Base-by-base conservation (phyloP, 2,113 vertebrate species). In the Rhipidura dahli region DNA sequence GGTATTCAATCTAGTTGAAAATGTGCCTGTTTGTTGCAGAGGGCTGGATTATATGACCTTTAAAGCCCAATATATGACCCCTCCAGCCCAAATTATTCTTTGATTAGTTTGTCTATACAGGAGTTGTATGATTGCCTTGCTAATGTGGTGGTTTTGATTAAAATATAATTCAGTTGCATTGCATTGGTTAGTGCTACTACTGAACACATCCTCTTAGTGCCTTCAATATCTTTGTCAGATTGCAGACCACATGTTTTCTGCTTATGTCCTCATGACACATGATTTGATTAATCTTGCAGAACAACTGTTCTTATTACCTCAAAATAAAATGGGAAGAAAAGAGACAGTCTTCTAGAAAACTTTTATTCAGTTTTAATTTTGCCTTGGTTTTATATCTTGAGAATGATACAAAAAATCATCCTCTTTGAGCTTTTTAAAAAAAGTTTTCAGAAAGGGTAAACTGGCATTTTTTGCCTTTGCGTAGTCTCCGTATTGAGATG, bases 141-240 rank as follows among this genome's bases (percentile, higher is more conserved):
- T 65, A 28, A 26, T 13, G 23, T 42, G 39, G 6, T 76, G 13
- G 2, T 28, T 93, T 90, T 64, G 5, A 3, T 88, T 56, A 77
- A 80, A 83, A 69, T 40, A 20, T 10, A n/a, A 10, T 39, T 69
- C 14, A 39, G 15, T 31, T 84, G 14, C 11, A 8, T 61, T 73
- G 60, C 31, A 10, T 37, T 39, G 10, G 21, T 53, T 54, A 40
- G 10, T 0, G 0, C 66, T 2, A 2, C 28, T 60, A 7, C 6
- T 61, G 28, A 17, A 35, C 4, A 10, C 5, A 1, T 45, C 83
- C 24, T 60, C 73, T 35, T 59, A 13, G 35, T 53, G 50, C 18
- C 13, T 63, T 6, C 8, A 28, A 24, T 54, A 22, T 22, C 28
- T 63, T 35, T 65, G 27, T 69, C 47, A 73, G 54, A 40, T 65